A percentile compares a stretch with the other conserved stretches of the same genome.
phyloP scores from a whole-genome alignment of 2,113 vertebrate genomes.

The Barnardius zonarius region DNA sequence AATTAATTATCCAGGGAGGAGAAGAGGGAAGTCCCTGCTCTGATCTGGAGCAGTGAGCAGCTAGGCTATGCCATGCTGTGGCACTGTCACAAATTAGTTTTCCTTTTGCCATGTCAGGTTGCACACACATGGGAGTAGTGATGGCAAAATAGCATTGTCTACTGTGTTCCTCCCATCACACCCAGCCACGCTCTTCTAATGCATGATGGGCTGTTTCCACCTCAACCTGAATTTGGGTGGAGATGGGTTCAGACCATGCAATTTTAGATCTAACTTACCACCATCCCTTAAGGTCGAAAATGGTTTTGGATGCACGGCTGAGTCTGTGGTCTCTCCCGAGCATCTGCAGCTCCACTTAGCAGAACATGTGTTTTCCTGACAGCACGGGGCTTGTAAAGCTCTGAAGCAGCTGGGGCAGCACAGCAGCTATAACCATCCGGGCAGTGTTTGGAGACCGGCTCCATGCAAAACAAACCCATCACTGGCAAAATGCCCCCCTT shows the following conservation, averaged over 20 bases:
- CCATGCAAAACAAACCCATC: background rate
- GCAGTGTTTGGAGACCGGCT: background rate
- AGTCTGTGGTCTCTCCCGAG: background rate
- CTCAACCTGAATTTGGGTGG: background rate
- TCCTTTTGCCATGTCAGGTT: background rate
- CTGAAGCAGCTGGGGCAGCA: background rate
- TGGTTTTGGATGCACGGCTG: background rate
- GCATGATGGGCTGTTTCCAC: background rate
- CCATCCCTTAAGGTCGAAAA: background rate
- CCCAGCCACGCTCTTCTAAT: too few species aligned
- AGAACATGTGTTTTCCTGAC: background rate
- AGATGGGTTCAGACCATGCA: background rate
- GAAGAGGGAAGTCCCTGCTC: background rate
- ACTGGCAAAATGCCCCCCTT: background rate
- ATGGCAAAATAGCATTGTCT: background rate
- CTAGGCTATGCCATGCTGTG: background rate
- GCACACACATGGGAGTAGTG: rapidly evolving
- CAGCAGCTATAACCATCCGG: background rate
- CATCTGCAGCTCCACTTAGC: background rate
- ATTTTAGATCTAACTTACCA: background rate
- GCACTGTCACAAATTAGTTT: background rate
- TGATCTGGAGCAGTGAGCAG: background rate
- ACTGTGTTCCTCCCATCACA: background rate
- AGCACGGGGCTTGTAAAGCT: background rate
- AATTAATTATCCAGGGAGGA: background rate